Conservation (phyloP, 2,888 invertebrate species). For the Zaprionus lineosus region DNA sequence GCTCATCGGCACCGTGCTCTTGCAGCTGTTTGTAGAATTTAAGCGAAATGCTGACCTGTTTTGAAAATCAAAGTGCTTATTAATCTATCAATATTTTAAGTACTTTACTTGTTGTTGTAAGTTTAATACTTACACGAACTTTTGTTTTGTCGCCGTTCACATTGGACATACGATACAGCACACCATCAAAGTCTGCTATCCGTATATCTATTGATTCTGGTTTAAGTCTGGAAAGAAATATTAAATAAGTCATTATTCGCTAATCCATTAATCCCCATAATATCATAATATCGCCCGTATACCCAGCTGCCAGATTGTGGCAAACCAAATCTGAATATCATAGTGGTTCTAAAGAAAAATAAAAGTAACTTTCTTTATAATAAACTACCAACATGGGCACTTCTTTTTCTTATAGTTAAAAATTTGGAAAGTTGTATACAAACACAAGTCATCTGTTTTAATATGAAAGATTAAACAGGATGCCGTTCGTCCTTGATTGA, state of each 20-base stretch:
- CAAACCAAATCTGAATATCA: too few species aligned
- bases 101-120: neutral
- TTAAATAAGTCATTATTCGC: constrained; percentile 18
- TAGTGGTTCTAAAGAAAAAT: too few species aligned
- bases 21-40: constrained; percentile 99
- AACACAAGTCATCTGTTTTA: constrained; percentile 60
- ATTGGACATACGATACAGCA: constrained; percentile 98
- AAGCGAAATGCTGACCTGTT: constrained; percentile 97
- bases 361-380: too few species aligned
- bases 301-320: too few species aligned
- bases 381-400: too few species aligned
- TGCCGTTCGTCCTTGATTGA: constrained; percentile 44
- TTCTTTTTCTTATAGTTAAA: too few species aligned
- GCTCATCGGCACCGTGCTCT: constrained; percentile 98
- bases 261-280: neutral
- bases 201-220: constrained; percentile 97
- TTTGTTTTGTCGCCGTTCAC: constrained; percentile 97
- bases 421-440: constrained; percentile 21
- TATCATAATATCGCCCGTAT: constrained; percentile 41
- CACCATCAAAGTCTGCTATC: constrained; percentile 99
- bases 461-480: constrained; percentile 42
- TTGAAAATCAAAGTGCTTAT: constrained; percentile 8
- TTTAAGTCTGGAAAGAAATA: constrained; percentile 86
- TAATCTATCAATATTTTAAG: too few species aligned
- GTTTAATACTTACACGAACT: constrained; percentile 91